A percentile compares a stretch with the other conserved stretches of the same genome.
Evolutionary conservation across 2,888 invertebrate species (phyloP).

Genomic region (Trichogramma evanescens): DNA sequence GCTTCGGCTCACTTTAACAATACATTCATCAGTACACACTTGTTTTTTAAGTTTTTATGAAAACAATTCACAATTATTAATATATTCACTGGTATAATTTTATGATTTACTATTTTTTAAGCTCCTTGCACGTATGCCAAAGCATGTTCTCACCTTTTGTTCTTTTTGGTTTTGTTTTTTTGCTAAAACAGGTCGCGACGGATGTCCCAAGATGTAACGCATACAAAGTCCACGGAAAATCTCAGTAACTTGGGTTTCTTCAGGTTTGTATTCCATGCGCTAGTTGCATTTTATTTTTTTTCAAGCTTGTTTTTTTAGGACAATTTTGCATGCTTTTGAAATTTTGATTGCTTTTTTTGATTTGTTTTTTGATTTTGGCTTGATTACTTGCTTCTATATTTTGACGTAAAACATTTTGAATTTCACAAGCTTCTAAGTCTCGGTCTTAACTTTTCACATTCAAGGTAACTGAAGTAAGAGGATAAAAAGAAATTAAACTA

Average conservation of each 20-base stretch:
- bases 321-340: constrained; percentile 1
- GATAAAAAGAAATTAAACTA: too few species aligned
- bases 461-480: too few species aligned
- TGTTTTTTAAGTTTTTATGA: neutral
- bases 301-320: neutral
- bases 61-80: neutral
- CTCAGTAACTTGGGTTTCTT: constrained; percentile 35
- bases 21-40: too few species aligned
- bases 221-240: constrained; percentile 43
- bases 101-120: constrained; percentile 19
- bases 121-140: constrained; percentile 27
- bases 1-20: too few species aligned
- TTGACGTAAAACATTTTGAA: too few species aligned
- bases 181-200: constrained; percentile 72
- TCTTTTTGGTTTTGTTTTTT: constrained; percentile 49
- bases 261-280: constrained; percentile 36
- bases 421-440: too few species aligned
- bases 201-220: constrained; percentile 71
- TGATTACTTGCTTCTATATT: neutral
- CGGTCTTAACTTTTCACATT: too few species aligned
- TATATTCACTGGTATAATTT: constrained; percentile 15
- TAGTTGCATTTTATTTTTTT: constrained; percentile 1
- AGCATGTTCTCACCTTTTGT: constrained; percentile 35
- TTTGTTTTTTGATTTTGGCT: constrained; percentile 6
- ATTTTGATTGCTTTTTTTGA: neutral